Evolutionary conservation across 2,113 vertebrate genomes (phyloP).

Genomic region (Pseudorectes ferrugineus): DNA sequence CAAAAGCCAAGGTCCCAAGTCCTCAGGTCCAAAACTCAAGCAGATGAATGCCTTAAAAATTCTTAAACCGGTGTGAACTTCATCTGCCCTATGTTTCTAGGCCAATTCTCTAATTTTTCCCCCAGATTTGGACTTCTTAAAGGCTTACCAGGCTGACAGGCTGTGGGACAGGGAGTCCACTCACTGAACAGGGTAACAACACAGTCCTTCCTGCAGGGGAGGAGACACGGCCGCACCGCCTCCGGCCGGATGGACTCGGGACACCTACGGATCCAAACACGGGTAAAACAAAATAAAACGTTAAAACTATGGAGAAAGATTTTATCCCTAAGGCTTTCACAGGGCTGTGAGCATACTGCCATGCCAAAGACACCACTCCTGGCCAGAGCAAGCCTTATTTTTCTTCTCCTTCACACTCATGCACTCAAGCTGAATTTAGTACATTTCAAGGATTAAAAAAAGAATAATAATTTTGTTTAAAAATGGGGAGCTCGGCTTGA

Average conservation of each 20-base stretch:
- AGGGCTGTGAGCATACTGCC: not conserved
- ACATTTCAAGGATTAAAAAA: not conserved
- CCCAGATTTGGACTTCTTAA: not conserved
- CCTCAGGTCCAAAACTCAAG: not conserved
- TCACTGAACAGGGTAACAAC: constrained; percentile 92
- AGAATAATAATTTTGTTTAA: not conserved
- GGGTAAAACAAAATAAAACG: not conserved
- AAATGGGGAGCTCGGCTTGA: not conserved
- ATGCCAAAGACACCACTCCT: not conserved
- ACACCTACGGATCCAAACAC: constrained; percentile 73
- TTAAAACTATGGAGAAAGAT: not conserved
- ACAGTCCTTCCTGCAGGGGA: constrained; percentile 89
- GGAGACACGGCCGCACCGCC: constrained; percentile 76
- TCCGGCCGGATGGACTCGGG: constrained; percentile 85
- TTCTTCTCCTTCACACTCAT: not conserved
- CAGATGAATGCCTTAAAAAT: not conserved
- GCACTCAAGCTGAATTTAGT: not conserved
- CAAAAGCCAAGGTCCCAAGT: not conserved
- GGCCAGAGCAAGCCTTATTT: not conserved
- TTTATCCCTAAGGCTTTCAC: not conserved
- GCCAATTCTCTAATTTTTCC: not conserved
- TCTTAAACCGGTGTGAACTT: not conserved
- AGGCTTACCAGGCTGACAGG: constrained; percentile 83
- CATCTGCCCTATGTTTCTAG: accelerated
- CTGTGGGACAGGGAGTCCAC: constrained; percentile 86